phyloP scores from a whole-genome alignment of 2,113 vertebrate species.

The Nettapus auritus region DNA sequence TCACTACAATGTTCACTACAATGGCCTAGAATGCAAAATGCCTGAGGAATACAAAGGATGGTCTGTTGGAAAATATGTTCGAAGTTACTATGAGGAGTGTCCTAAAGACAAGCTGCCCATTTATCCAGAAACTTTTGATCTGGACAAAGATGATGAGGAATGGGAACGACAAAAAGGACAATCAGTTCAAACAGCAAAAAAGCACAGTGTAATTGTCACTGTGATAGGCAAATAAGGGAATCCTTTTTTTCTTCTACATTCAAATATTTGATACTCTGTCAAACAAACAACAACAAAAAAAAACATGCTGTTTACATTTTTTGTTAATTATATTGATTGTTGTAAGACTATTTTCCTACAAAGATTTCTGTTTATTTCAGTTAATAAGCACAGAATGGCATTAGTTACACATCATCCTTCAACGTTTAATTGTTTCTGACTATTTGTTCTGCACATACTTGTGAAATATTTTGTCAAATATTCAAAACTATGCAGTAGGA shows the following conservation, averaged over 20 bases:
- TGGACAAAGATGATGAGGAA: constrained; percentile 81
- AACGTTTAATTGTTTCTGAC: constrained; percentile 24
- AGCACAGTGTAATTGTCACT: constrained; percentile 79
- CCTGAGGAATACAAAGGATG: constrained; percentile 92
- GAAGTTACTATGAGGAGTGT: constrained; percentile 95
- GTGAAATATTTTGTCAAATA: constrained; percentile 9
- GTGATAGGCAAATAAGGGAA: constrained; percentile 70
- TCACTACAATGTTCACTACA: constrained; percentile 88
- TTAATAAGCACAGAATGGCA: constrained; percentile 44
- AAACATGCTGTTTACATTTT: constrained; percentile 68
- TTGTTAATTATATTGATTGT: constrained; percentile 43
- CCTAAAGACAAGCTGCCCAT: constrained; percentile 86
- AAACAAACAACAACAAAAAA: not conserved
- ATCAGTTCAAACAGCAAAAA: constrained; percentile 70
- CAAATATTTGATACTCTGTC: constrained; percentile 30
- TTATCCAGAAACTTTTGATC: constrained; percentile 79
- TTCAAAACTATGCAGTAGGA: constrained; percentile 23
- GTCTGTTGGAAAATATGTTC: constrained; percentile 91
- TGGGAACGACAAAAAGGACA: constrained; percentile 72
- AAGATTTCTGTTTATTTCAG: constrained; percentile 41
- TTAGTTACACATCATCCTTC: constrained; percentile 19
- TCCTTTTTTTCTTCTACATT: not conserved
- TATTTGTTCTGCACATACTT: constrained; percentile 11
- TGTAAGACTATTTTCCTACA: constrained; percentile 30
- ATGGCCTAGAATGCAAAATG: constrained; percentile 86